Conservation (phyloP, 1,140 invertebrate genomes). For the Drosophila repleta region DNA sequence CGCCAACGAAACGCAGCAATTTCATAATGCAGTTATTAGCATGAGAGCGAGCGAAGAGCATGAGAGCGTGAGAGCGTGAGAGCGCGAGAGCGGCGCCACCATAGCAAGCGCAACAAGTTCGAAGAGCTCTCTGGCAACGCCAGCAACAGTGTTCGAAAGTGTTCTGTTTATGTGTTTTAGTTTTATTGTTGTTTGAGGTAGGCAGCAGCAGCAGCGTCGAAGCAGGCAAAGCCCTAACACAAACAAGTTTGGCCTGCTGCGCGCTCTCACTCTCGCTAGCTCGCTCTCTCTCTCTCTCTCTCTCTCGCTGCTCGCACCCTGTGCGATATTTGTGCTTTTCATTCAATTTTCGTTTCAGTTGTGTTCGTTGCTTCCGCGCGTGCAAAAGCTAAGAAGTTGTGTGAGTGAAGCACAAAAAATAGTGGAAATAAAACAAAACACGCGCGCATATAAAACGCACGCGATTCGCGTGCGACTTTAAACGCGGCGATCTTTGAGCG, state of each 20-base stretch:
- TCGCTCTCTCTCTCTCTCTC: not conserved
- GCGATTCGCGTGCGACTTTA: slow-evolving; percentile 39
- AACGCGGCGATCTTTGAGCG: slow-evolving; percentile 26
- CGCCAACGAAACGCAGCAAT: slow-evolving; percentile 17
- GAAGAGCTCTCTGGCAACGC: slow-evolving; percentile 29
- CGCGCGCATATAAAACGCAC: slow-evolving; percentile 37
- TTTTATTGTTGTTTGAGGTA: slow-evolving; percentile 18
- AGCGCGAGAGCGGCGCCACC: slow-evolving; percentile 11
- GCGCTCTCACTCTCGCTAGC: not conserved
- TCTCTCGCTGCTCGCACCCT: slow-evolving; percentile 9
- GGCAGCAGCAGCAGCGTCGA: too few species aligned
- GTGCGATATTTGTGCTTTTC: slow-evolving; percentile 68
- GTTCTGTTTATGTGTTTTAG: slow-evolving; percentile 8
- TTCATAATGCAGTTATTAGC: slow-evolving; percentile 25
- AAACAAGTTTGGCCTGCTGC: slow-evolving; percentile 34
- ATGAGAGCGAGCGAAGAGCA: slow-evolving; percentile 4
- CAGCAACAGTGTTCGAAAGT: slow-evolving; percentile 36
- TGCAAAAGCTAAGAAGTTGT: slow-evolving; percentile 62
- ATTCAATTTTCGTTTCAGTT: slow-evolving; percentile 74
- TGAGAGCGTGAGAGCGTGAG: slow-evolving; percentile 10
- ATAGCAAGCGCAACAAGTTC: slow-evolving; percentile 45
- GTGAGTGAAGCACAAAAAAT: not conserved
- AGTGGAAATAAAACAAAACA: slow-evolving; percentile 2
- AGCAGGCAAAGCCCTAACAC: slow-evolving; percentile 20
- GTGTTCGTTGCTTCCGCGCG: slow-evolving; percentile 74